phyloP scores from a whole-genome alignment of 2,888 invertebrate genomes.

The Falcaria lacertinaria region DNA sequence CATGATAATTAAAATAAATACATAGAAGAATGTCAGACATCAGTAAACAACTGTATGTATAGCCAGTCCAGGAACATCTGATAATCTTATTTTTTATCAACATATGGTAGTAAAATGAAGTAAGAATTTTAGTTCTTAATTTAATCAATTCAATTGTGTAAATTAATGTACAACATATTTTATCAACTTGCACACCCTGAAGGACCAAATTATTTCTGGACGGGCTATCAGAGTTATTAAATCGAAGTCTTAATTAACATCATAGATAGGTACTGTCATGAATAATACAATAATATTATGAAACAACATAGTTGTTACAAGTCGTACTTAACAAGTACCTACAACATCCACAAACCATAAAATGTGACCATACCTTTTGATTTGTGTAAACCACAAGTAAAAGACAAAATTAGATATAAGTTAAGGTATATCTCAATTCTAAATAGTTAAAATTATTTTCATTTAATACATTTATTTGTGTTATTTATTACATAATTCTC shows the following conservation, averaged over 20 bases:
- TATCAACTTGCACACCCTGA: background rate
- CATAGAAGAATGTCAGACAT: background rate
- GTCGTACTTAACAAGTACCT: conserved; percentile 69
- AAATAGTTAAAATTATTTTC: conserved; percentile 5
- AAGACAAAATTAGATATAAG: conserved; percentile 24
- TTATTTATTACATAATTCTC: conserved; percentile 11
- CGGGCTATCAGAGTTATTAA: background rate
- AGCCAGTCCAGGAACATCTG: conserved; percentile 2
- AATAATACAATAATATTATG: conserved; percentile 15
- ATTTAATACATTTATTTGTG: conserved; percentile 9
- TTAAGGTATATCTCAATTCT: conserved; percentile 17
- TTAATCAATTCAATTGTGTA: too few species aligned
- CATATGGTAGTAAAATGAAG: too few species aligned
- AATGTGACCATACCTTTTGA: conserved; percentile 22
- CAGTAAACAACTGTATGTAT: background rate
- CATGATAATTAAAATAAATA: background rate
- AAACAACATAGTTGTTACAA: conserved; percentile 76
- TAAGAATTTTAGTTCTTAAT: too few species aligned
- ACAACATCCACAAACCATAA: conserved; percentile 43
- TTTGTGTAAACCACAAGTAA: conserved; percentile 23
- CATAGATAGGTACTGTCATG: background rate
- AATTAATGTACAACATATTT: too few species aligned
- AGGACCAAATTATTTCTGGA: background rate
- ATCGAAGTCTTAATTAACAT: background rate
- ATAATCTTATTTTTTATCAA: too few species aligned